Conservation (phyloP, 2,797 vertebrate genomes). For the Hippopotamyrus pictus region DNA sequence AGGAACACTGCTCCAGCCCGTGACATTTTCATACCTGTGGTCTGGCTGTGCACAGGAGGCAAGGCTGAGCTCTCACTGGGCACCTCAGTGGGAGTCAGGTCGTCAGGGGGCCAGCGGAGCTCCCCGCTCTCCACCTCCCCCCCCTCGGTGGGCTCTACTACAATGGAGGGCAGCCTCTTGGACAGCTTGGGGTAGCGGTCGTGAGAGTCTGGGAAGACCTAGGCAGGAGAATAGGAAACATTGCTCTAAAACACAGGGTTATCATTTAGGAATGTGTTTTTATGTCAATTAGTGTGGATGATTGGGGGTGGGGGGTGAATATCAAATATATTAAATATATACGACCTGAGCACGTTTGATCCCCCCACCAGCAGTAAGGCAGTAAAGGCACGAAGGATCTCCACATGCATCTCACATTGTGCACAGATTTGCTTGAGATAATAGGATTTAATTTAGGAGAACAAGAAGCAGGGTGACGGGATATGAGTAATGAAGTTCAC, state of each 20-base stretch:
- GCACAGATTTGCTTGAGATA: not conserved
- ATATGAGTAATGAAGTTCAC: slow-evolving; percentile 7
- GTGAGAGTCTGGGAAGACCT: slow-evolving; percentile 22
- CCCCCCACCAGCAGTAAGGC: not conserved
- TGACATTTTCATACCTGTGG: slow-evolving; percentile 2
- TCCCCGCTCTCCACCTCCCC: slow-evolving; percentile 82
- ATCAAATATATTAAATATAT: not conserved
- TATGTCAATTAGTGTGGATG: not conserved
- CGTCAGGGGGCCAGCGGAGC: slow-evolving; percentile 82
- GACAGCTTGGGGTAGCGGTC: slow-evolving; percentile 77
- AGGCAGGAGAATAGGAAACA: not conserved
- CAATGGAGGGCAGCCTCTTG: slow-evolving; percentile 80
- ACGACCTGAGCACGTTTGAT: not conserved
- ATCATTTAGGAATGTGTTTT: not conserved
- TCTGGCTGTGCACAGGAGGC: slow-evolving; percentile 11
- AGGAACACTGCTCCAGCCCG: not conserved
- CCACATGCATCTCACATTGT: not conserved
- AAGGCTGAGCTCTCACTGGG: slow-evolving; percentile 2
- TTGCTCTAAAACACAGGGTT: not conserved
- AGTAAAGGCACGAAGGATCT: not conserved
- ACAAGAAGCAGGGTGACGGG: not conserved
- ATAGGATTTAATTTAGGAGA: not conserved
- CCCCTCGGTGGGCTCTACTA: slow-evolving; percentile 75
- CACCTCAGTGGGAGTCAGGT: slow-evolving; percentile 60
- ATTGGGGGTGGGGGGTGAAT: not conserved